A percentile compares a stretch with the other conserved stretches of the same genome.
Evolutionary conservation across 1,140 invertebrate genomes (phyloP).

Genomic region (Diplogasteroides magnus): DNA sequence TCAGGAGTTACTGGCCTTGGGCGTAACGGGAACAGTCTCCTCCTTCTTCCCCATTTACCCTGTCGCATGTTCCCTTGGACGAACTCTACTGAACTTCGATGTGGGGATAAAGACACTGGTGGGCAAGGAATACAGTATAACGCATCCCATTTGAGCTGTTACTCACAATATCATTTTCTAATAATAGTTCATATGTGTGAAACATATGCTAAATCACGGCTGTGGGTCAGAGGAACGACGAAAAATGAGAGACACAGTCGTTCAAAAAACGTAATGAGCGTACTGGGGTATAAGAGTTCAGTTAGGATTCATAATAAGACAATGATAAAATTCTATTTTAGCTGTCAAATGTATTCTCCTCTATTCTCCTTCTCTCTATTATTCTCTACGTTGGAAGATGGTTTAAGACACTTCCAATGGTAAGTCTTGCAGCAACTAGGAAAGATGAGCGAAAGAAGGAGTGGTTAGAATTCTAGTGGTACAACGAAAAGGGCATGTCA

Average conservation of each 20-base stretch:
- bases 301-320: neutral
- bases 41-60: constrained; percentile 53
- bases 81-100: constrained; percentile 52
- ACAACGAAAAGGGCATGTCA: no score
- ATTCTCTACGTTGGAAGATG: constrained; percentile 46
- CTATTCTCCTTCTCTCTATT: constrained; percentile 34
- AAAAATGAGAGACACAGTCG: no score
- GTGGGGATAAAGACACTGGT: constrained; percentile 47
- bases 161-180: no score
- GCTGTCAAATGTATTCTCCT: constrained; percentile 43
- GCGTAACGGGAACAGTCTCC: constrained; percentile 37
- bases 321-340: constrained; percentile 22
- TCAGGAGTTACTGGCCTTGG: constrained; percentile 49
- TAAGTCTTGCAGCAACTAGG: constrained; percentile 20
- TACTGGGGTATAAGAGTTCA: neutral
- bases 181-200: no score
- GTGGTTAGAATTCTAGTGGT: no score
- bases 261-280: no score
- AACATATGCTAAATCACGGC: no score
- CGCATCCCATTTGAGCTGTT: no score
- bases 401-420: constrained; percentile 47
- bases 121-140: no score
- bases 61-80: constrained; percentile 42
- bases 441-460: neutral
- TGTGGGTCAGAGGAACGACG: no score